A percentile compares a stretch with the other conserved stretches of the same genome.
Conservation (phyloP, 2,113 vertebrate genomes). For the Protobothrops mucrosquamatus region DNA sequence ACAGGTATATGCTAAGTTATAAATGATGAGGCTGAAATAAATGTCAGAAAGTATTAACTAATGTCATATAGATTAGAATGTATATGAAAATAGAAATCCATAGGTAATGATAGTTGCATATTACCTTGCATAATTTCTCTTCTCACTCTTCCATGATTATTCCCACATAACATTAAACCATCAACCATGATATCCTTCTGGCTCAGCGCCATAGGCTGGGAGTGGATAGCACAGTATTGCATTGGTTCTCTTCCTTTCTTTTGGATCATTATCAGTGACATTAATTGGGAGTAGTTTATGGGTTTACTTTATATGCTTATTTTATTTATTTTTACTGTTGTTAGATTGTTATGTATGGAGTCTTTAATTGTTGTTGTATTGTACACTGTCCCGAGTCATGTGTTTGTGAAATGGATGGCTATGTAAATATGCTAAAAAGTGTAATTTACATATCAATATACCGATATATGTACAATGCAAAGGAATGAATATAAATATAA, state of each 20-base stretch:
- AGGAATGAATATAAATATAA: background rate
- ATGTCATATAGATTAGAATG: background rate
- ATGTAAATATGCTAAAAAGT: background rate
- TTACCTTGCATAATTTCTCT: background rate
- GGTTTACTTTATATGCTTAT: background rate
- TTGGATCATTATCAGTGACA: background rate
- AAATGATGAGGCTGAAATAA: background rate
- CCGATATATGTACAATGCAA: background rate
- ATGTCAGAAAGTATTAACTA: background rate
- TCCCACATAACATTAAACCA: background rate
- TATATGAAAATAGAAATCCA: background rate
- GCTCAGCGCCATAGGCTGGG: background rate
- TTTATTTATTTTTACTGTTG: background rate
- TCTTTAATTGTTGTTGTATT: background rate
- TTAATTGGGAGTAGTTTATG: background rate
- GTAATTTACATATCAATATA: background rate
- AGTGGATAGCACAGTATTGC: background rate
- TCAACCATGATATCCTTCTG: background rate
- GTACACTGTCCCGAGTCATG: background rate
- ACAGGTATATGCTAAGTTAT: background rate
- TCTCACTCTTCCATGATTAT: background rate
- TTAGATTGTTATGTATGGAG: background rate
- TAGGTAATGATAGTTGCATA: background rate
- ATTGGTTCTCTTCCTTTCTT: background rate
- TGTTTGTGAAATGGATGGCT: background rate